These are phyloP conservation scores for Allolobophora icterica DNA, from an alignment of 2,888 invertebrate genomes.

Conservation along the genomic window DNA sequence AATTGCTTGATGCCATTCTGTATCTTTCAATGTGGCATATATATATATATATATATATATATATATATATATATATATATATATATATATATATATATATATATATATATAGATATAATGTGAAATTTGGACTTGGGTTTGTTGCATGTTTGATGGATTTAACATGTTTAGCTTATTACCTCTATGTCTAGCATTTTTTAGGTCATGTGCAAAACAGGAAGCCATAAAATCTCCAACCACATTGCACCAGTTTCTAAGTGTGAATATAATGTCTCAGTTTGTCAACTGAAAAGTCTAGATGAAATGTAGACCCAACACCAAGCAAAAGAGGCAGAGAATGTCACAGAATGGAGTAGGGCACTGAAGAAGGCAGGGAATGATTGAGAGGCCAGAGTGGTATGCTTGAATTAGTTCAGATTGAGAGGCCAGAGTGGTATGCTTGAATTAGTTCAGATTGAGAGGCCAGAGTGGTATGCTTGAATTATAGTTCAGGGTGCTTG, in stretches of 20 bases:
- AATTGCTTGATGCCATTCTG: not conserved
- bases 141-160: too few species aligned
- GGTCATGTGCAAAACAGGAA: not conserved
- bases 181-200: not conserved
- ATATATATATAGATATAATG: too few species aligned
- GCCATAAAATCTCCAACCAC: not conserved
- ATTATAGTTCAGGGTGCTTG: not conserved
- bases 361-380: not conserved
- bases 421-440: not conserved
- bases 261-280: not conserved
- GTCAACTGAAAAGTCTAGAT: not conserved
- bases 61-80: too few species aligned
- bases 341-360: too few species aligned
- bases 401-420: too few species aligned
- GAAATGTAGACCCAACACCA: not conserved
- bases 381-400: too few species aligned
- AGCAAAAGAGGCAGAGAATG: not conserved
- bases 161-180: too few species aligned
- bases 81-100: too few species aligned
- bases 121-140: not conserved
- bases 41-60: too few species aligned
- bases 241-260: not conserved
- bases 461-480: not conserved
- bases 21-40: not conserved
- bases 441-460: not conserved